Evolutionary conservation across 2,888 invertebrate species (phyloP), one percentile per base, ranked within the genome.

Genomic region (Horisme vitalbata): DNA sequence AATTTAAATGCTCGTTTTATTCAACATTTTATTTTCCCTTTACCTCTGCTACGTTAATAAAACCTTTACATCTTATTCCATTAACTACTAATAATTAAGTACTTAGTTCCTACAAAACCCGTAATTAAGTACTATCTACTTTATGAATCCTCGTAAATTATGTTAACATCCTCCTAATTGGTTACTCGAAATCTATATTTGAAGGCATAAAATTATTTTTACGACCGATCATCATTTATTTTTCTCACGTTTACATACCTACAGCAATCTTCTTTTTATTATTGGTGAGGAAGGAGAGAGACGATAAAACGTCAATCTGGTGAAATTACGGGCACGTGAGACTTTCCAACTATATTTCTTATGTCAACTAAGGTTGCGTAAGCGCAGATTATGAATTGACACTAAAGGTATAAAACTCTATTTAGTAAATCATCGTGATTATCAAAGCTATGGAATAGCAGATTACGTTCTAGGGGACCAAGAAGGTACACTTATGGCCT

Each of bases 151-250:
- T 52, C 53, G 48, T 59, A 59, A 59, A 59, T 54, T 56, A 56
- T 45, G 38, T 50, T 54, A 50, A 56, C 52, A 50, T 59, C 48
- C 47, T 47, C 48, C 48, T 54, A 59, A 59, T 56, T 52, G 59
- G 54, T 59, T 51, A 49, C 39, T 52, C 56, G 50, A 54, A 59
- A 55, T 56, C 58, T 56, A 54, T 59, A 59, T 56, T 54, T 54
- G 41, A 55, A 48, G 37, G 43, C 46, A 55, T 59, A 52, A 59
- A 56, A 56, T 52, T 46, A 51, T 44, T 56, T 55, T 59, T 44
- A 59, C 47, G 50, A 52, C 36, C 4, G 35, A 37, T 41, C 48
- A 50, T 59, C 52, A 50, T 53, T 52, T 56, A 54, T 54, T 59
- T 56, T 48, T 56, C 54, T 58, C 45, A 50, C 54, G 51, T 58